Base-by-base conservation (phyloP, 2,888 invertebrate genomes). In the Hedya salicella region DNA sequence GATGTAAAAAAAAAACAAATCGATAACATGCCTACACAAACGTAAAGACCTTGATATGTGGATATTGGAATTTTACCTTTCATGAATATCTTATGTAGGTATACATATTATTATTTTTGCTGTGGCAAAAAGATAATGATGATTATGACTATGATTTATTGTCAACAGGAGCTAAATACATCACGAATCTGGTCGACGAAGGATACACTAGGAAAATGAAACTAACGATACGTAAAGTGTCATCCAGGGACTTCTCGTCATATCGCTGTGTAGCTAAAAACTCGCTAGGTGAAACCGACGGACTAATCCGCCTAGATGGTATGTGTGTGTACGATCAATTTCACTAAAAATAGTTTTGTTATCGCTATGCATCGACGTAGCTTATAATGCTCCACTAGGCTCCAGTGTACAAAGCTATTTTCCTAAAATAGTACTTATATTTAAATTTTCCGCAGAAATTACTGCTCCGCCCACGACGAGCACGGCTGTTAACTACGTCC, bases 231-330 rank as follows among this genome's bases (percentile, higher is more conserved):
- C 94, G 96, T 67, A 95, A 95, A 85, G 96, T 97, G 71, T 95
- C 95, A 57, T 92, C 93, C 68, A 94, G 94, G 76, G 97, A 97
- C 88, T 97, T 97, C 84, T 97, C 97, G 67, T 96, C 96, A 61
- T 97, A 97, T 93, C 96, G 96, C 85, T 97, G 97, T 85, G 96
- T 97, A 70, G 97, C 97, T 60, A 98, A 97, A 91, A 98, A 98
- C 88, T 97, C 97, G 46, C 93, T 97, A 40, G 97, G 97, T 65
- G 97, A 97, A 86, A 97, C 97, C 44, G 97, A 97, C 86, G 97
- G 97, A 53, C 95, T 96, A 77, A 97, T 97, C 83, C 96, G 96
- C 88, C 93, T 97, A 71, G 97, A 97, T 88, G 97, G 97, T 97
- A 92, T 93, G 93, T 83, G n/a, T 32, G n/a, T n/a, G n/a, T n/a